Evolutionary conservation across 2,888 invertebrate species (phyloP).

Genomic region (Bombylius discolor): DNA sequence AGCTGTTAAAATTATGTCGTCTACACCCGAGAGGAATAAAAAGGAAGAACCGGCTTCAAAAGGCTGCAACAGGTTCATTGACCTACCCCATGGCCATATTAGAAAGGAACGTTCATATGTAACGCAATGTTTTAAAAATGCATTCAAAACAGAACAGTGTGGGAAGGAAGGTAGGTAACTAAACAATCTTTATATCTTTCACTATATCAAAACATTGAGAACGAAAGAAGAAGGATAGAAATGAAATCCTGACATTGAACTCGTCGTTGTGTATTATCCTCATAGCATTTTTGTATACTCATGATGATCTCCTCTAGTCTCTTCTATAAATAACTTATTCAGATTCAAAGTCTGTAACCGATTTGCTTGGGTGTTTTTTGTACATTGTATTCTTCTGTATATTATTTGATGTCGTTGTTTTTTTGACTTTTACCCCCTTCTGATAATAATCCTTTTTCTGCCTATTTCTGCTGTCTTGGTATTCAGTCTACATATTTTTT

Average conservation of each 20-base stretch:
- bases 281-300: background rate
- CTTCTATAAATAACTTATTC: conserved; percentile 1
- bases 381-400: too few species aligned
- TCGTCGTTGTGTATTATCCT: conserved; percentile 7
- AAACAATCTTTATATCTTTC: background rate
- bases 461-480: background rate
- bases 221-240: conserved; percentile 1
- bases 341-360: background rate
- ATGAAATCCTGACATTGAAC: conserved; percentile 11
- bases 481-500: background rate
- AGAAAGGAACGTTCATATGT: background rate
- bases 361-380: background rate
- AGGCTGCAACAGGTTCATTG: conserved; percentile 6
- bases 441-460: conserved; percentile 7
- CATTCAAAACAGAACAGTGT: background rate
- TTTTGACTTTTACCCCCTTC: conserved; percentile 5
- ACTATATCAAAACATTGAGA: background rate
- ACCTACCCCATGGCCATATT: conserved; percentile 2
- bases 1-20: background rate
- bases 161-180: background rate
- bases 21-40: conserved; percentile 7
- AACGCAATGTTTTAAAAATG: background rate
- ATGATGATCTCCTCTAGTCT: background rate
- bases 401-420: background rate
- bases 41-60: conserved; percentile 5